Percentiles rank a stretch among this genome's conserved stretches.
Conservation (phyloP, 2,113 vertebrate genomes). For the Dascyllus trimaculatus region DNA sequence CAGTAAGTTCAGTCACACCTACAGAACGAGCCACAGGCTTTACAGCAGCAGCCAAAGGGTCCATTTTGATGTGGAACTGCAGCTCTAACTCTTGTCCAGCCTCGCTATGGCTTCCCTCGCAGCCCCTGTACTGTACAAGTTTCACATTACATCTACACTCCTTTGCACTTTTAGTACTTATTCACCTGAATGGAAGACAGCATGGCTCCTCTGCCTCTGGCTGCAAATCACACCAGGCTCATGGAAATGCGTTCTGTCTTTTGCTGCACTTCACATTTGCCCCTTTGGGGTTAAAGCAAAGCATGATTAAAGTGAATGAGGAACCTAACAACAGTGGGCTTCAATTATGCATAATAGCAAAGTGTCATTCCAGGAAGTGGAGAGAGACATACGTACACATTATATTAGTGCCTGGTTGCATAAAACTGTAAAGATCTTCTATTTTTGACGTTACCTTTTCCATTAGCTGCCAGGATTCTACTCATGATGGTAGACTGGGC, state of each 20-base stretch:
- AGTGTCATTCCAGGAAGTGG: too few relatives aligned
- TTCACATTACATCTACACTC: conserved; percentile 42
- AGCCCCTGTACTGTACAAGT: conserved; percentile 19
- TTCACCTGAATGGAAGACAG: conserved; percentile 38
- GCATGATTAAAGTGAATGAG: too few relatives aligned
- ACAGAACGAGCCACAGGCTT: background rate
- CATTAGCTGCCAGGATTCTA: too few relatives aligned
- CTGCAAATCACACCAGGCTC: conserved; percentile 21
- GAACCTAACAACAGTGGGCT: too few relatives aligned
- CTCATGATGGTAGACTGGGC: too few relatives aligned
- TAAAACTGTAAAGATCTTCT: background rate
- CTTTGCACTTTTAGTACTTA: conserved; percentile 38
- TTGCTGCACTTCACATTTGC: conserved; percentile 10
- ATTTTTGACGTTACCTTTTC: too few relatives aligned
- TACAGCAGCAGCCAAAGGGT: background rate
- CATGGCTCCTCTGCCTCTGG: conserved; percentile 28
- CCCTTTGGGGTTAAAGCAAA: background rate
- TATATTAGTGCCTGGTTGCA: background rate
- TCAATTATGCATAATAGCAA: too few relatives aligned
- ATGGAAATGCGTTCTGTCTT: conserved; percentile 11
- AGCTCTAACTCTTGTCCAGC: conserved; percentile 5
- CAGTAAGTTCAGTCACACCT: background rate
- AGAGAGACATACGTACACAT: background rate
- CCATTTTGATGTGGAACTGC: background rate
- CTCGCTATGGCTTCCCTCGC: background rate